These are phyloP conservation scores for Promerops cafer DNA, from an alignment of 2,113 vertebrate species.

Conservation along the genomic window DNA sequence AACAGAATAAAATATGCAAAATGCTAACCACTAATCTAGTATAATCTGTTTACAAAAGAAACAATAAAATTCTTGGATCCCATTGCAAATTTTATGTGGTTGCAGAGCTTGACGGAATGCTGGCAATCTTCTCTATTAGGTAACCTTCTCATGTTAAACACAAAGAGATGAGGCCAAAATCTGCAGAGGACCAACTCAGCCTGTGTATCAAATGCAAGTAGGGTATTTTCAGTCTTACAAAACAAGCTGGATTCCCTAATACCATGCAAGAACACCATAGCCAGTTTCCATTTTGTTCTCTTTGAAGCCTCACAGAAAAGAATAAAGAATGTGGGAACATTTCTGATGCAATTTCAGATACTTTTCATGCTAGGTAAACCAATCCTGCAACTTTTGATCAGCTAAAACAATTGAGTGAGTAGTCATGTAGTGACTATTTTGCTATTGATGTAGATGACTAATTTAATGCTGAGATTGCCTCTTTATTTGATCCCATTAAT, in stretches of 20 bases:
- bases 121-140: neutral
- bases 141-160: neutral
- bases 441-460: neutral
- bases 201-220: neutral
- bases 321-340: constrained; percentile 5
- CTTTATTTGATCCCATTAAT: constrained; percentile 25
- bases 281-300: neutral
- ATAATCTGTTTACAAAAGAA: constrained; percentile 37
- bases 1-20: neutral
- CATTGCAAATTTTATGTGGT: neutral
- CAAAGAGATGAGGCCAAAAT: neutral
- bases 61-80: neutral
- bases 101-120: neutral
- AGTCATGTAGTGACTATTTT: neutral
- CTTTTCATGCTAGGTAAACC: neutral
- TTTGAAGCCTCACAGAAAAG: constrained; percentile 24
- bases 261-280: neutral
- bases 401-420: neutral
- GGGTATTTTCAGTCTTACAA: neutral
- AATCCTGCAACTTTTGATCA: neutral
- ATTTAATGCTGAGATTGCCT: neutral
- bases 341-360: neutral
- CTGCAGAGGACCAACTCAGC: neutral
- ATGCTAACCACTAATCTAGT: neutral
- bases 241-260: neutral